Conservation (phyloP, 2,888 invertebrate species). For the Atherix ibis region DNA sequence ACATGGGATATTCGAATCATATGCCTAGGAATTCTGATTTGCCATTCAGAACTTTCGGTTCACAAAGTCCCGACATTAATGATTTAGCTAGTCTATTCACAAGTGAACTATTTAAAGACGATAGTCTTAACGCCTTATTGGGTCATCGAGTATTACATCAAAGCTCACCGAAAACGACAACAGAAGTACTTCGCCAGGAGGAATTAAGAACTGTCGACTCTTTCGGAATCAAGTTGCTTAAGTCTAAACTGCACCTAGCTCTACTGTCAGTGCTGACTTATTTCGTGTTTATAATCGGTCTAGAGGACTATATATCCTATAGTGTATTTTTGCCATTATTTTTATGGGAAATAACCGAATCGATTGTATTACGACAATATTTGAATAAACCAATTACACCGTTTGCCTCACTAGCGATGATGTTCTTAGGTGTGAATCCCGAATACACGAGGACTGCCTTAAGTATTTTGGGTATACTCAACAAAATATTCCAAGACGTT, state of each 20-base stretch:
- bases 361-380: neutral
- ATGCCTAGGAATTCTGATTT: neutral
- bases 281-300: slow-evolving; percentile 1
- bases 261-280: slow-evolving; percentile 1
- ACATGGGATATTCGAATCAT: neutral
- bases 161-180: neutral
- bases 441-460: neutral
- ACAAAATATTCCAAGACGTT: slow-evolving; percentile 4
- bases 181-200: neutral
- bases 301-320: neutral
- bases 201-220: neutral
- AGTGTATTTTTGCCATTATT: slow-evolving; percentile 3
- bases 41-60: too few relatives aligned
- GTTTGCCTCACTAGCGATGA: neutral
- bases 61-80: too few relatives aligned
- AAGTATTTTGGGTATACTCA: neutral
- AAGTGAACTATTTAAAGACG: neutral
- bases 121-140: neutral
- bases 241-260: slow-evolving; percentile 1
- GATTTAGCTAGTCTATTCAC: neutral
- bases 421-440: neutral
- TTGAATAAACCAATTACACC: neutral
- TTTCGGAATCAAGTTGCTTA: neutral
- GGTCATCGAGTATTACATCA: neutral
- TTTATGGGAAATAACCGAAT: slow-evolving; percentile 3